Conservation (phyloP, 2,113 vertebrate genomes). For the Macrotus californicus region DNA sequence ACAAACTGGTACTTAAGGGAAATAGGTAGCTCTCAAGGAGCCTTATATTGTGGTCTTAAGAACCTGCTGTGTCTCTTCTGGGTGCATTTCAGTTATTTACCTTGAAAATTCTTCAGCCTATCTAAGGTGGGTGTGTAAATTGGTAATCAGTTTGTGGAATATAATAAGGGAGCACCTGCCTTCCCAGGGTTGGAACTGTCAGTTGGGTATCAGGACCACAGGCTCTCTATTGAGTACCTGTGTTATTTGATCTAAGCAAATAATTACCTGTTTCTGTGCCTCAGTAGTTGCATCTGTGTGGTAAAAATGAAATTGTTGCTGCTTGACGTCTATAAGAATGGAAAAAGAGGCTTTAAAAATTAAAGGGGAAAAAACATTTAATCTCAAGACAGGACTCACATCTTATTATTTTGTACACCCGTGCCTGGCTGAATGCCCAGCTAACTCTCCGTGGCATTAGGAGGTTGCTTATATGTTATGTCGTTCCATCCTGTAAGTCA, state of each 20-base stretch:
- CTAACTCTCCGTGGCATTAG: background rate
- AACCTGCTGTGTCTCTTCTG: background rate
- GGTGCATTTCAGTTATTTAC: background rate
- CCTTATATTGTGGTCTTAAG: background rate
- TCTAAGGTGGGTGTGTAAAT: background rate
- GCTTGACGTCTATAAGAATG: background rate
- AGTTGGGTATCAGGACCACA: background rate
- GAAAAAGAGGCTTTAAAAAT: slow-evolving; percentile 6
- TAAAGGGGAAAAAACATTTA: background rate
- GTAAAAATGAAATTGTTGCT: background rate
- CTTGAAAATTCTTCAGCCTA: background rate
- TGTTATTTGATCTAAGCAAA: background rate
- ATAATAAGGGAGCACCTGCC: background rate
- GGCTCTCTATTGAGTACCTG: background rate
- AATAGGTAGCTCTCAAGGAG: background rate
- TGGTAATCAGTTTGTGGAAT: background rate
- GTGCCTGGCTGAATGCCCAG: background rate
- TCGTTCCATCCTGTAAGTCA: background rate
- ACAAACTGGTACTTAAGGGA: slow-evolving; percentile 4
- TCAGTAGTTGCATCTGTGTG: background rate
- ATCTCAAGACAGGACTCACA: background rate
- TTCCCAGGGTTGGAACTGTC: background rate
- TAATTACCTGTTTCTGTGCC: background rate
- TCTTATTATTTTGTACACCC: background rate
- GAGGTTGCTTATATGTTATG: background rate